These are phyloP conservation scores for Pedetes capensis DNA, from an alignment of 2,113 vertebrate genomes.

Conservation along the genomic window DNA sequence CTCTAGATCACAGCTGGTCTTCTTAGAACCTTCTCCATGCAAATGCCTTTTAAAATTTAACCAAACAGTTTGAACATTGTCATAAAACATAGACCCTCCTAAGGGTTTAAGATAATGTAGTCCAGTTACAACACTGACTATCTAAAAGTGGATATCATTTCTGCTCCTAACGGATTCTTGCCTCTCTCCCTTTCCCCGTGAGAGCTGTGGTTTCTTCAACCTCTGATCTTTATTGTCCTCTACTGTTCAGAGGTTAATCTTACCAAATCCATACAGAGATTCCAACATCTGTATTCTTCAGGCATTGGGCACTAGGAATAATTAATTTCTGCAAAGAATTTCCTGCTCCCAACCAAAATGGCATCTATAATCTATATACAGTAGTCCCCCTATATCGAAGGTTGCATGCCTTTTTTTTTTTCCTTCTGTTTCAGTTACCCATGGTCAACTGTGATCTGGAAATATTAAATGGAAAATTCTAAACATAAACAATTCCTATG, in stretches of 20 bases:
- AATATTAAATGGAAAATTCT: too few relatives aligned
- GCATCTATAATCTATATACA: neutral
- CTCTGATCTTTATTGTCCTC: neutral
- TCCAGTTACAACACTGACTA: neutral
- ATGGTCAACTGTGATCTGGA: neutral
- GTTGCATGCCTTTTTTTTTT: too few relatives aligned
- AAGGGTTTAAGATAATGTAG: neutral
- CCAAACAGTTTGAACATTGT: neutral
- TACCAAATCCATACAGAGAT: neutral
- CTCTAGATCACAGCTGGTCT: neutral
- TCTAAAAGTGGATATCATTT: accelerated
- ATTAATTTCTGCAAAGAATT: neutral
- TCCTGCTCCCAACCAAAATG: neutral
- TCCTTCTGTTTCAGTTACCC: neutral
- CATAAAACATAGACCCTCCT: too few relatives aligned
- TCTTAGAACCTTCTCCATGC: neutral
- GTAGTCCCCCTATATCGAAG: neutral
- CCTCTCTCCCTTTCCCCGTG: neutral
- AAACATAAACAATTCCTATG: neutral
- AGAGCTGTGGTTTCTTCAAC: neutral
- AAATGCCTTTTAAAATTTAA: neutral
- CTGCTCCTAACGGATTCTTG: neutral
- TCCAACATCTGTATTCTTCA: neutral
- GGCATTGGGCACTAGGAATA: neutral
- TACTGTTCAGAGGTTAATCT: neutral